Evolutionary conservation across 2,888 invertebrate genomes (phyloP).

Genomic region (Aproaerema taeniolella): DNA sequence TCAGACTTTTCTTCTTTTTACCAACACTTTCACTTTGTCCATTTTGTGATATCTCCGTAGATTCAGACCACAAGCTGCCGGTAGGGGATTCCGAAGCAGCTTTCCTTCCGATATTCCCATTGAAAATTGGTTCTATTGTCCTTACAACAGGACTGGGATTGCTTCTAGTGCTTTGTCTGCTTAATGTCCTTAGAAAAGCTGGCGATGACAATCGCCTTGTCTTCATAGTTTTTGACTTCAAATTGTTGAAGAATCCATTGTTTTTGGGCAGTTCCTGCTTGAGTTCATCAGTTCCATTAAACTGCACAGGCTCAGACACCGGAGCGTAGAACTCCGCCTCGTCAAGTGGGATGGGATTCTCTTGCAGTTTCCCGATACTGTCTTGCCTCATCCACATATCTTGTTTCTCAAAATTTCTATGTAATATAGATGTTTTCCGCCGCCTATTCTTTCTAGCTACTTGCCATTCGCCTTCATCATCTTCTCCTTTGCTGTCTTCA

Average conservation of each 20-base stretch:
- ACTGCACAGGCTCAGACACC: slow-evolving; percentile 61
- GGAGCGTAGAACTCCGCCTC: slow-evolving; percentile 75
- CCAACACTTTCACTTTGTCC: slow-evolving; percentile 45
- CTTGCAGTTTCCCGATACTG: slow-evolving; percentile 55
- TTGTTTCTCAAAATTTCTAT: slow-evolving; percentile 56
- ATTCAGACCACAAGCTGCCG: slow-evolving; percentile 67
- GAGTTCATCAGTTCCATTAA: slow-evolving; percentile 38
- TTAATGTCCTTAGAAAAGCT: slow-evolving; percentile 76
- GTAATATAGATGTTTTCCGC: slow-evolving; percentile 64
- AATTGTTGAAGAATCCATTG: slow-evolving; percentile 66
- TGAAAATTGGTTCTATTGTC: slow-evolving; percentile 51
- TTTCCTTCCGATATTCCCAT: slow-evolving; percentile 52
- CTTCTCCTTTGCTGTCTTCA: slow-evolving; percentile 72
- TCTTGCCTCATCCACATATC: slow-evolving; percentile 48
- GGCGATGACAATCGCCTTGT: slow-evolving; percentile 77
- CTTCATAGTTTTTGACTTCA: slow-evolving; percentile 68
- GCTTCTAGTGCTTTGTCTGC: slow-evolving; percentile 66
- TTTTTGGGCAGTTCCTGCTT: slow-evolving; percentile 56
- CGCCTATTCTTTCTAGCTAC: slow-evolving; percentile 65
- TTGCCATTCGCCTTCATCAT: slow-evolving; percentile 65
- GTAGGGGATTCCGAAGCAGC: slow-evolving; percentile 65
- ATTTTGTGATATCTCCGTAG: slow-evolving; percentile 63
- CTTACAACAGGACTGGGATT: slow-evolving; percentile 57
- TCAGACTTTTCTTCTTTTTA: slow-evolving; percentile 83
- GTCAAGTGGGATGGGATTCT: slow-evolving; percentile 74